Evolutionary conservation across 2,113 vertebrate genomes (phyloP), one percentile per base, ranked within the genome.

Genomic region (Nansenia antarctica): DNA sequence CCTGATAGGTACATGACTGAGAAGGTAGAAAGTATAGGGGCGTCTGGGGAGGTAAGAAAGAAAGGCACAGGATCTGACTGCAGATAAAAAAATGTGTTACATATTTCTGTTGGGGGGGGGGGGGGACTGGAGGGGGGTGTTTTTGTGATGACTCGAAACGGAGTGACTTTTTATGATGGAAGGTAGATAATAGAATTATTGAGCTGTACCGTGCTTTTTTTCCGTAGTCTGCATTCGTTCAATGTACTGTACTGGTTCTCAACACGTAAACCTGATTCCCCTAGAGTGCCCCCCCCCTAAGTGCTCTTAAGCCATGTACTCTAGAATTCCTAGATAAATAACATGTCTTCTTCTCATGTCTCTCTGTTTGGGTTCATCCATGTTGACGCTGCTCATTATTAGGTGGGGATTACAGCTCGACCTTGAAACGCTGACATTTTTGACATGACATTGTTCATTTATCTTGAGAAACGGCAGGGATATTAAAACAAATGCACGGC

Each of bases 371-470:
- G 75, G 67, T 65, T 74, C 49, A 69, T 58, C 72, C 58, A 73
- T 0, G 42, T 80, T 80, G n/a, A 76, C 61, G 57, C 81, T 76
- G 62, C 64, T 68, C 74, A 65, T 73, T n/a, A n/a, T 39, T 29
- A 72, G 83, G 76, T 73, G 69, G 69, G 69, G 74, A 79, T 39
- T 72, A 57, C 32, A n/a, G 53, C 74, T 70, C 73, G n/a, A n/a
- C n/a, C n/a, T n/a, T 76, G 70, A 76, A 82, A 74, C 61, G 32
- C 39, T 78, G 80, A 83, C 84, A 82, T n/a, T n/a, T 77, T 78
- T 81, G 69, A 78, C 82, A 70, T 34, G 58, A 77, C 71, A 54
- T 42, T 9, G 59, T 58, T 81, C 76, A 81, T 85, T n/a, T 79
- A 83, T 70, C 27, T 32, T 31, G 73, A 57, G 58, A 62, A 55